Evolutionary conservation across 2,888 invertebrate species (phyloP).

Genomic region (Drosophila flavopinicola): DNA sequence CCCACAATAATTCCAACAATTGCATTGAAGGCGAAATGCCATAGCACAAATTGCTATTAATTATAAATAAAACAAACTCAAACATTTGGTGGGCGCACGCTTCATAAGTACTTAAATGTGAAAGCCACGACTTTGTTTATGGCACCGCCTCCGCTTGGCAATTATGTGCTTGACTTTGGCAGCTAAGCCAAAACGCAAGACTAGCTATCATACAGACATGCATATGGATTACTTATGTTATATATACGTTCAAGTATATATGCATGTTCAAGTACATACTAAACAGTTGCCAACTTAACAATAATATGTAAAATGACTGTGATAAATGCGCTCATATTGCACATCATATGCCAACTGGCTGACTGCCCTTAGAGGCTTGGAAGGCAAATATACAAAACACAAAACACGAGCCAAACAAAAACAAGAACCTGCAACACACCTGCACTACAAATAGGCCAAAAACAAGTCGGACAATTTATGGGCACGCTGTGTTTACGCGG

Average conservation of each 20-base stretch:
- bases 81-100: slow-evolving; percentile 60
- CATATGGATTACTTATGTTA: not conserved
- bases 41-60: slow-evolving; percentile 53
- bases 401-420: slow-evolving; percentile 13
- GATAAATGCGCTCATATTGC: slow-evolving; percentile 49
- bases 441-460: slow-evolving; percentile 47
- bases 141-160: slow-evolving; percentile 64
- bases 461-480: slow-evolving; percentile 48
- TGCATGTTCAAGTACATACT: slow-evolving; percentile 21
- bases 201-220: slow-evolving; percentile 28
- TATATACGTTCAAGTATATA: slow-evolving; percentile 17
- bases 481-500: slow-evolving; percentile 37
- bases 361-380: slow-evolving; percentile 32
- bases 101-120: slow-evolving; percentile 49
- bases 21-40: slow-evolving; percentile 61
- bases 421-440: slow-evolving; percentile 31
- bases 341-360: slow-evolving; percentile 53
- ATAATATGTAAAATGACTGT: slow-evolving; percentile 28
- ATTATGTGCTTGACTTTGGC: slow-evolving; percentile 79
- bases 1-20: slow-evolving; percentile 59
- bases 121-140: slow-evolving; percentile 59
- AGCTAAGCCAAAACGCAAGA: slow-evolving; percentile 33
- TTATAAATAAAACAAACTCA: slow-evolving; percentile 62
- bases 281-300: slow-evolving; percentile 53
- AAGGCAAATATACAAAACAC: slow-evolving; percentile 26